Conservation (phyloP, 2,888 invertebrate genomes). For the Mesorhabditis spiculigera region DNA sequence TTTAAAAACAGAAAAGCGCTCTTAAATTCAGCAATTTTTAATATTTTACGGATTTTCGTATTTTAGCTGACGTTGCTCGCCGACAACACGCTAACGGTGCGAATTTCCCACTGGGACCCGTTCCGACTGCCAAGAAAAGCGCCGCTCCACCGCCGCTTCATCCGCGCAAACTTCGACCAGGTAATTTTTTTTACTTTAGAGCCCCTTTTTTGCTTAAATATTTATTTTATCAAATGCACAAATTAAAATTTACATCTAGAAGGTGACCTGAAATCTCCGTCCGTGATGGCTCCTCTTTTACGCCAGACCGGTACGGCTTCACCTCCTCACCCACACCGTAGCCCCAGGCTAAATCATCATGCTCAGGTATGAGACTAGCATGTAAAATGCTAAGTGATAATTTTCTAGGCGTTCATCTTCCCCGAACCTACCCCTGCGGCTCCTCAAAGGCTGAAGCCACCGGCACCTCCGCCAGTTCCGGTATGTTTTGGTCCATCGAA, state of each 20-base stretch:
- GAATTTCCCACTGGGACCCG: conserved; percentile 2
- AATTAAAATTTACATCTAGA: background rate
- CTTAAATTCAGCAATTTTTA: background rate
- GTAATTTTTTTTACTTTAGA: no score
- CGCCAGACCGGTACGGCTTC: background rate
- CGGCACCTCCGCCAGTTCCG: background rate
- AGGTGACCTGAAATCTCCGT: background rate
- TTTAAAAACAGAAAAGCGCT: no score
- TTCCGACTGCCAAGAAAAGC: background rate
- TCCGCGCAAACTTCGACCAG: background rate
- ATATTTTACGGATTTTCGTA: background rate
- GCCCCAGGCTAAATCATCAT: background rate
- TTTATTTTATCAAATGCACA: no score
- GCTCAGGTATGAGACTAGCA: background rate
- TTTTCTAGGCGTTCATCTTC: conserved; percentile 4
- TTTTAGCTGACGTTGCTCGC: background rate
- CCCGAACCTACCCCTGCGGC: background rate
- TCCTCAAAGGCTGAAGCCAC: background rate
- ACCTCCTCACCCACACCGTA: background rate
- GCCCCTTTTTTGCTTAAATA: no score
- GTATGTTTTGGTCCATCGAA: background rate
- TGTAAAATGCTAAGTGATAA: background rate
- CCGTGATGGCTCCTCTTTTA: background rate
- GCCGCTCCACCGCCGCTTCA: conserved; percentile 2
- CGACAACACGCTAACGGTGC: background rate